Conservation (phyloP, 2,797 vertebrate species). For the Peromyscus nudipes region DNA sequence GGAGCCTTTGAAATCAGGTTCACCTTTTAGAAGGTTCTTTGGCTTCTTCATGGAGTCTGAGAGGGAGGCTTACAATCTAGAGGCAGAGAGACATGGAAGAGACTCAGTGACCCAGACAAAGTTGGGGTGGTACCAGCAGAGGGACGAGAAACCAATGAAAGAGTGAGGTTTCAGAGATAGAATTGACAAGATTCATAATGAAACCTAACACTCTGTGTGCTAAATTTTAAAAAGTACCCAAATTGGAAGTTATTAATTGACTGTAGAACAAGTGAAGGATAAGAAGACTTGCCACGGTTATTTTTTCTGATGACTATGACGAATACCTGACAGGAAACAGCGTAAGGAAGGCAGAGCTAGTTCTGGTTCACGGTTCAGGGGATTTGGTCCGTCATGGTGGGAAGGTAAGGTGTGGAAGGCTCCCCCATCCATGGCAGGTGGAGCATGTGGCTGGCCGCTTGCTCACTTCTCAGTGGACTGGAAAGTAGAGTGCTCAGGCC, state of each 20-base stretch:
- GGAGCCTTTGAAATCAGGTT: background rate
- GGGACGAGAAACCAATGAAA: background rate
- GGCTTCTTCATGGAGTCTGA: background rate
- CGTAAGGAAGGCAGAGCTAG: background rate
- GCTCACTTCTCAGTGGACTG: background rate
- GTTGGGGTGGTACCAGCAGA: background rate
- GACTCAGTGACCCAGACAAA: background rate
- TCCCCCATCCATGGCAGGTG: background rate
- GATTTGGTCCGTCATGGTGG: too few relatives aligned
- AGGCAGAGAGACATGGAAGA: background rate
- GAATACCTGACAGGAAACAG: background rate
- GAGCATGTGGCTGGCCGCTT: too few relatives aligned
- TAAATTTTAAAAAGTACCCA: background rate
- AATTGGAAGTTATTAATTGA: background rate
- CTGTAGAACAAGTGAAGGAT: background rate
- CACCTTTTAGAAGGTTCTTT: background rate
- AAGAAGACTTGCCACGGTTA: too few relatives aligned
- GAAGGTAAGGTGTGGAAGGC: background rate
- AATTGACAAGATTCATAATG: background rate
- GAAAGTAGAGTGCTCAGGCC: background rate
- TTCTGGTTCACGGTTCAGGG: background rate
- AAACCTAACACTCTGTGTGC: background rate
- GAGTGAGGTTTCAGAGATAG: background rate
- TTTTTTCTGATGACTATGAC: background rate
- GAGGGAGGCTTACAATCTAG: background rate